Conservation (phyloP, 2,113 vertebrate genomes). For the Sclerurus mexicanus region DNA sequence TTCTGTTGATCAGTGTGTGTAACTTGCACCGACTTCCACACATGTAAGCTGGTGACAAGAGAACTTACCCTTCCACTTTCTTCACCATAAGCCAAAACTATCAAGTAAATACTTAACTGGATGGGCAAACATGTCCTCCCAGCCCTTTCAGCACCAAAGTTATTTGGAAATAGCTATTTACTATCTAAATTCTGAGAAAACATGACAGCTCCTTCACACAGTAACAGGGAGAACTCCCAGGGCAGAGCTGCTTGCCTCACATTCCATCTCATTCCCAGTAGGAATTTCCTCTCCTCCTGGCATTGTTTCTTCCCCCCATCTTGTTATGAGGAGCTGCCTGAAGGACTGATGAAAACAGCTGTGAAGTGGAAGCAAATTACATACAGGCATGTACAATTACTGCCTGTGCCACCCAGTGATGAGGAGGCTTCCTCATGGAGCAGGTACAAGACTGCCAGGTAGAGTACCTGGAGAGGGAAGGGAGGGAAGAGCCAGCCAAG, state of each 20-base stretch:
- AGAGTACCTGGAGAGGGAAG: background rate
- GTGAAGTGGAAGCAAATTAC: background rate
- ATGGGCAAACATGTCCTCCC: background rate
- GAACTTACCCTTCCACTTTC: background rate
- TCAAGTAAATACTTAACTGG: background rate
- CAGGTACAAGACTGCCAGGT: background rate
- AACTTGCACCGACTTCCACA: background rate
- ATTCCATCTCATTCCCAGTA: background rate
- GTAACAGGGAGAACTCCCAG: background rate
- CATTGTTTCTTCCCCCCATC: background rate
- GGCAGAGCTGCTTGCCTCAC: background rate
- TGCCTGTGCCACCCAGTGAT: background rate
- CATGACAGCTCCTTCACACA: background rate
- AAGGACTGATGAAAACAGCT: background rate
- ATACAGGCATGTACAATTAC: fast-evolving
- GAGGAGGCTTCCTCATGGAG: background rate
- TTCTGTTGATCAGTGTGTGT: background rate
- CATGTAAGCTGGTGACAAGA: fast-evolving
- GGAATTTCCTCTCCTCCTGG: background rate
- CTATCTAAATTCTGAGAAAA: background rate
- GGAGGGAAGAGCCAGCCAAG: background rate
- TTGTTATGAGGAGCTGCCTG: background rate
- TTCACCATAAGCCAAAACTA: background rate
- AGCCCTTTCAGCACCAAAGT: background rate
- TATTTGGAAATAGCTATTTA: background rate